Conservation (phyloP, 2,888 invertebrate genomes). For the Pammene aurita region DNA sequence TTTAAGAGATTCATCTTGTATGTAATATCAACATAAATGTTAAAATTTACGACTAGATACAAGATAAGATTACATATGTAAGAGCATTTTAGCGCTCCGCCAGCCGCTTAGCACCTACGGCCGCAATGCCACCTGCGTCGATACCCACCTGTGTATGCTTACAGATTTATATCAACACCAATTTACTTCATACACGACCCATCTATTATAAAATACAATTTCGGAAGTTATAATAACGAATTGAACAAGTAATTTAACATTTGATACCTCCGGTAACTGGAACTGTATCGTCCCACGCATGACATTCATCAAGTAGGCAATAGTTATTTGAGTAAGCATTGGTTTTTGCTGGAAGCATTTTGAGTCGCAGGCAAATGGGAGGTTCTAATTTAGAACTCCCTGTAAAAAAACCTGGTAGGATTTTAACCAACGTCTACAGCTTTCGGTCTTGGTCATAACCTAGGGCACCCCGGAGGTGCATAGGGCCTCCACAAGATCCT, state of each 20-base stretch:
- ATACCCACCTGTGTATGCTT: conserved; percentile 23
- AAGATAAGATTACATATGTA: not conserved
- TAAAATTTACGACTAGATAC: too few relatives aligned
- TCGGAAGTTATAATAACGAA: not conserved
- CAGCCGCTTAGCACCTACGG: conserved; percentile 37
- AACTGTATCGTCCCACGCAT: not conserved
- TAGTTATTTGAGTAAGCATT: not conserved
- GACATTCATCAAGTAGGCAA: not conserved
- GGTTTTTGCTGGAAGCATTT: not conserved
- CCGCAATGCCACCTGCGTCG: conserved; percentile 38
- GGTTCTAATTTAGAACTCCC: too few relatives aligned
- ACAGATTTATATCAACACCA: conserved; percentile 18
- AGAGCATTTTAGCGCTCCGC: conserved; percentile 47
- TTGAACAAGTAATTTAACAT: not conserved
- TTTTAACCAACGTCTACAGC: too few relatives aligned
- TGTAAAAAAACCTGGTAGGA: too few relatives aligned
- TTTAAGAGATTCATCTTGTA: too few relatives aligned
- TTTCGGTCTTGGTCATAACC: too few relatives aligned
- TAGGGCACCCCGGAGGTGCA: too few relatives aligned
- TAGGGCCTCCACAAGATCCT: too few relatives aligned
- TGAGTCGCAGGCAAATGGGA: not conserved
- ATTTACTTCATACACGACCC: not conserved
- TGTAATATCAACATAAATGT: too few relatives aligned
- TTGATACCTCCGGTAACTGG: not conserved
- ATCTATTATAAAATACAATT: conserved; percentile 8